phyloP scores from a whole-genome alignment of 2,113 vertebrate species.

The Neotoma lepida region DNA sequence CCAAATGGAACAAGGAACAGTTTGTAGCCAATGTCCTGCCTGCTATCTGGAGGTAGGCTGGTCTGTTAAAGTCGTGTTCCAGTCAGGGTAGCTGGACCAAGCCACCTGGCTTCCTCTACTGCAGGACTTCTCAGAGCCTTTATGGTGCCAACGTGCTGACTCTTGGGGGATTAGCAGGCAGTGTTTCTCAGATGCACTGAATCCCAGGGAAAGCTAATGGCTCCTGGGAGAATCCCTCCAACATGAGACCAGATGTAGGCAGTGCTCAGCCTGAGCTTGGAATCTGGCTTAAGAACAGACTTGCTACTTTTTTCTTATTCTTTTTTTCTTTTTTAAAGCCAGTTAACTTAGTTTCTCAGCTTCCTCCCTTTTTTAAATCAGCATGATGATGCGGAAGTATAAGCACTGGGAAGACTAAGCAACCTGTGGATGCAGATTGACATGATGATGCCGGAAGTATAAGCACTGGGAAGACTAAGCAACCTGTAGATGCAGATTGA shows the following conservation, averaged over 20 bases:
- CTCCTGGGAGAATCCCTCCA: neutral
- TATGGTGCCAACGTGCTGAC: neutral
- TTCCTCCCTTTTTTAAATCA: slow-evolving; percentile 14
- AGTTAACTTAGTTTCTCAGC: slow-evolving; percentile 31
- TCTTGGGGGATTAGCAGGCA: neutral
- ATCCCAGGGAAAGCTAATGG: neutral
- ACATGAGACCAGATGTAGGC: neutral
- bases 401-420: neutral
- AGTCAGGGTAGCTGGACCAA: neutral
- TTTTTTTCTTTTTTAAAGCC: neutral
- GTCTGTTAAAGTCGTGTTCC: neutral
- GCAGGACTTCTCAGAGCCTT: neutral
- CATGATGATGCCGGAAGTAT: neutral
- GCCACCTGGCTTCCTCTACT: neutral
- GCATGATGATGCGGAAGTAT: neutral
- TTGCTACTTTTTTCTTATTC: neutral
- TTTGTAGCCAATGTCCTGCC: neutral
- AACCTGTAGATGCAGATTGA: neutral
- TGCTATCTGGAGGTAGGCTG: neutral
- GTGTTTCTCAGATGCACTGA: neutral
- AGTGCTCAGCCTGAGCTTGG: neutral
- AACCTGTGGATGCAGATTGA: neutral
- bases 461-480: neutral
- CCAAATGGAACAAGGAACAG: neutral
- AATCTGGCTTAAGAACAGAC: slow-evolving; percentile 11